phyloP scores from a whole-genome alignment of 2,113 vertebrate species.

The Mola mola region DNA sequence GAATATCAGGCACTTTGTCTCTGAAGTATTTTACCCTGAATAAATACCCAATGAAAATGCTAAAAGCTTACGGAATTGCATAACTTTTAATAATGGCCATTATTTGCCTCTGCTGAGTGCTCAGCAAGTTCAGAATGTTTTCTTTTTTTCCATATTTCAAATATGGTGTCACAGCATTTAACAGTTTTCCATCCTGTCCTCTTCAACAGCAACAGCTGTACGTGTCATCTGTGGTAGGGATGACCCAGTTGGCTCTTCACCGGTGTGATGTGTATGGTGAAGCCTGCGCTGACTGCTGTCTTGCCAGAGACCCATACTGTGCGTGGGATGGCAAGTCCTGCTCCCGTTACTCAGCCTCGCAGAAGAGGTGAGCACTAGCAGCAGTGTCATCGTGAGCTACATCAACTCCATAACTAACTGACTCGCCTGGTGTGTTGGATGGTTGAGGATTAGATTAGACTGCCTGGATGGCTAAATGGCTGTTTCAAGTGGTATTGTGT shows the following conservation, averaged over 20 bases:
- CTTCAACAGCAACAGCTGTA: constrained; percentile 95
- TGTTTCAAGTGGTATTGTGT: constrained; percentile 7
- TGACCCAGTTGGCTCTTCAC: constrained; percentile 95
- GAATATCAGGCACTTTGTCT: neutral
- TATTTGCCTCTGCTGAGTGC: neutral
- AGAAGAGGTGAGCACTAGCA: constrained; percentile 87
- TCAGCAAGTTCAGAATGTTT: neutral
- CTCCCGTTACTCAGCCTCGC: constrained; percentile 93
- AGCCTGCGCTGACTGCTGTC: constrained; percentile 96
- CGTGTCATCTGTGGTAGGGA: constrained; percentile 88
- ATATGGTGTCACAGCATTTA: neutral
- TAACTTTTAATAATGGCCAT: neutral
- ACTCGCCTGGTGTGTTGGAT: constrained; percentile 6
- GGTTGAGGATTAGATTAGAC: neutral
- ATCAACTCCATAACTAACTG: constrained; percentile 39
- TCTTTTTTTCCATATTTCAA: neutral
- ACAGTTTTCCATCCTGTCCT: neutral
- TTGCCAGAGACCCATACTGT: constrained; percentile 96
- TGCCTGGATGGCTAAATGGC: constrained; percentile 47
- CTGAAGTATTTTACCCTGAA: too few species aligned
- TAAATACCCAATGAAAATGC: too few species aligned
- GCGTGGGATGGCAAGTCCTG: constrained; percentile 98
- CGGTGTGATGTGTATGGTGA: constrained; percentile 94
- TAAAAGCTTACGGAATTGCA: too few species aligned
- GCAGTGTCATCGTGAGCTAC: constrained; percentile 25